Conservation (phyloP, 1,140 invertebrate species). For the Drosophila burlai region DNA sequence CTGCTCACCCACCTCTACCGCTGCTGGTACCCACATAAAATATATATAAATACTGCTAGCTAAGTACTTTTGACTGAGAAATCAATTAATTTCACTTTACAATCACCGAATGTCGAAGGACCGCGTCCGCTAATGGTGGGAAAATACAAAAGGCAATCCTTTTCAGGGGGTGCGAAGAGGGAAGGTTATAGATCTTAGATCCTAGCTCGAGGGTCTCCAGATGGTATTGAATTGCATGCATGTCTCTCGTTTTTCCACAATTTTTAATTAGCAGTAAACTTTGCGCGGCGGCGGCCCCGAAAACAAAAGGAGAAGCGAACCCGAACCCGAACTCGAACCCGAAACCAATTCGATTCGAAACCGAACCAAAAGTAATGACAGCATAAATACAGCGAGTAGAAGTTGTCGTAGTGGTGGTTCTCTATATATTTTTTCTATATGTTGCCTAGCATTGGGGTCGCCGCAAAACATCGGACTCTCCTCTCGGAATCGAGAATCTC, state of each 20-base stretch:
- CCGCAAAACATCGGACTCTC: constrained; percentile 42
- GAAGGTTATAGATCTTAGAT: constrained; percentile 50
- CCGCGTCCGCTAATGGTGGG: constrained; percentile 49
- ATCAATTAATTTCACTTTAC: constrained; percentile 80
- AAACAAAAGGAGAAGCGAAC: constrained; percentile 49
- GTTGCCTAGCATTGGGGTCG: constrained; percentile 64
- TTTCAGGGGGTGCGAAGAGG: constrained; percentile 38
- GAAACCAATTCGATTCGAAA: constrained; percentile 67
- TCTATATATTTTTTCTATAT: constrained; percentile 29
- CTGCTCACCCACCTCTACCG: background rate
- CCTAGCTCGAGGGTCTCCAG: constrained; percentile 25
- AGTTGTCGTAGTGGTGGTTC: background rate
- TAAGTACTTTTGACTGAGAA: constrained; percentile 57
- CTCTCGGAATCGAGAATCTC: constrained; percentile 59
- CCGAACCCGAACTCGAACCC: constrained; percentile 61
- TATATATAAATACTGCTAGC: constrained; percentile 23
- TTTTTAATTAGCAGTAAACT: constrained; percentile 84
- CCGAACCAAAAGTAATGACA: constrained; percentile 78
- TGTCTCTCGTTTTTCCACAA: constrained; percentile 77
- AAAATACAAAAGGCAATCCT: constrained; percentile 68
- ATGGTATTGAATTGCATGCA: constrained; percentile 75
- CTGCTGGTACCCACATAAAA: constrained; percentile 64
- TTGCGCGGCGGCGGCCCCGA: constrained; percentile 51
- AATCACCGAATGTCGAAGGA: constrained; percentile 62
- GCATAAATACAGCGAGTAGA: constrained; percentile 70